Base-by-base conservation (phyloP, 2,888 invertebrate genomes). In the Aphidoletes aphidimyza region DNA sequence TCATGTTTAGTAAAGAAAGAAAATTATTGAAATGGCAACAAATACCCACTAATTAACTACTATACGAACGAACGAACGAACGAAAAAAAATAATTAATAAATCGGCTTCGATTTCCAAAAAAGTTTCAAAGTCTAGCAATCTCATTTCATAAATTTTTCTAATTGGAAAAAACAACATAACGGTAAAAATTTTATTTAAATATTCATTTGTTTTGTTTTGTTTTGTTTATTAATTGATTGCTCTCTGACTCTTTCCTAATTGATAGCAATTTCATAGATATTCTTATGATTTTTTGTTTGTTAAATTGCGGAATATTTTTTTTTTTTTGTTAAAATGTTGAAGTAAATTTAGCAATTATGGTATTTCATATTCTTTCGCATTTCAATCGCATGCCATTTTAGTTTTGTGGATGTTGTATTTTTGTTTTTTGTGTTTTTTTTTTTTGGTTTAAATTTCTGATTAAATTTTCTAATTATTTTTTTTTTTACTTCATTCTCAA, bases 91-190 rank as follows among this genome's bases (percentile, higher is more conserved):
- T 30, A 69, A 69, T 54, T 22, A 54, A 54, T 54, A 54, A 9
- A 54, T 54, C n/a, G n/a, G 54, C 54, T n/a, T 54, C 22, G 6
- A 19, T 47, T 47, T 47, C 17, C 19, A 39, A 5, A 39, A 39
- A 8, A 39, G 39, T 39, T 39, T 39, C 47, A n/a, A n/a, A n/a
- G n/a, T 47, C 47, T 47, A 42, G 42, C 42, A 42, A n/a, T 42
- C 47, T 26, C 54, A 54, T 54, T 54, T 54, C 26, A 54, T 42
- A 42, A 42, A 54, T 19, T 69, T 69, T 34, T 69, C 69, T 69
- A 69, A 69, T 69, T 30, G 30, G 54, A 54, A 69, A 47, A 47
- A 69, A 69, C 69, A 69, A 69, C 69, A 69, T 69, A 69, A 69
- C 69, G 69, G n/a, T n/a, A n/a, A n/a, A n/a, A n/a, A n/a, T n/a